Conservation (phyloP, 2,113 vertebrate genomes). For the Callocephalon fimbriatum region DNA sequence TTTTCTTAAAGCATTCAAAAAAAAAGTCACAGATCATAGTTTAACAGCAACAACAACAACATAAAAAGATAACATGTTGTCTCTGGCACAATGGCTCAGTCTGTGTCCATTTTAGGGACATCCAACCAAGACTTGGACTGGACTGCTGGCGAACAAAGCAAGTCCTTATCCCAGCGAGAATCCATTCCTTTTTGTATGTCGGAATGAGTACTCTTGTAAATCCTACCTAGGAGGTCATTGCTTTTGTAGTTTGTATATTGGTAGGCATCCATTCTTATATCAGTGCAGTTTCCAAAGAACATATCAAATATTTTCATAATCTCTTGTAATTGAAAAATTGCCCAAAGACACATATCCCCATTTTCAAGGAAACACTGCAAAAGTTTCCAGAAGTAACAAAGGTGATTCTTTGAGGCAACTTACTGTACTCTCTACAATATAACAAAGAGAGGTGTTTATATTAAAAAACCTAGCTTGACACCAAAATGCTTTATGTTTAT, state of each 20-base stretch:
- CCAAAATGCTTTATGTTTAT: constrained; percentile 57
- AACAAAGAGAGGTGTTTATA: constrained; percentile 78
- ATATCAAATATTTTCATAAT: constrained; percentile 76
- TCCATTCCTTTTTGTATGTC: constrained; percentile 72
- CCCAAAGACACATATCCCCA: constrained; percentile 76
- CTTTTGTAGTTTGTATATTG: constrained; percentile 73
- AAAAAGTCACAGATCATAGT: constrained; percentile 82
- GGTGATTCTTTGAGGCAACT: constrained; percentile 79
- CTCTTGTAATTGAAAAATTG: constrained; percentile 78
- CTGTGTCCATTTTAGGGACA: constrained; percentile 75
- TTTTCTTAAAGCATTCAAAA: constrained; percentile 84
- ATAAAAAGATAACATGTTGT: constrained; percentile 83
- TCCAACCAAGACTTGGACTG: constrained; percentile 79
- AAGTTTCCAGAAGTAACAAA: constrained; percentile 80
- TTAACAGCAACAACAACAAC: constrained; percentile 86
- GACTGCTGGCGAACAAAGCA: constrained; percentile 76
- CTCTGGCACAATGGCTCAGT: constrained; percentile 84
- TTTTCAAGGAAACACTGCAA: constrained; percentile 81
- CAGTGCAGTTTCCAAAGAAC: constrained; percentile 77
- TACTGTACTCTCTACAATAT: constrained; percentile 81
- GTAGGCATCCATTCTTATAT: constrained; percentile 69
- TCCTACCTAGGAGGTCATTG: constrained; percentile 74
- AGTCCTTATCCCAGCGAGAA: constrained; percentile 72
- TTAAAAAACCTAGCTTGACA: constrained; percentile 75
- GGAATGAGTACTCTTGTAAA: constrained; percentile 72